Conservation (phyloP, 1,140 invertebrate species). For the Paraescarpia echinospica region DNA sequence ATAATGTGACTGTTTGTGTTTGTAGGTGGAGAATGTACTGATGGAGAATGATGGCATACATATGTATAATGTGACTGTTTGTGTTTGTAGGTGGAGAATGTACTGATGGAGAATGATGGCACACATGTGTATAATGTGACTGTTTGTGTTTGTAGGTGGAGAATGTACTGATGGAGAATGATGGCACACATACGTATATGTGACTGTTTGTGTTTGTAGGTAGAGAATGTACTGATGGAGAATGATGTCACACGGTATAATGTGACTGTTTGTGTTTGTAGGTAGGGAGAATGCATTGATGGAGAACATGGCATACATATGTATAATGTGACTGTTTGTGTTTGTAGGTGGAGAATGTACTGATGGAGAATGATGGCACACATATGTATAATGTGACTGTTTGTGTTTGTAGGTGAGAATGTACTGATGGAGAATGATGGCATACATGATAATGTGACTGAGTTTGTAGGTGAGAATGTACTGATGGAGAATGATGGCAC, state of each 20-base stretch:
- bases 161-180: conserved; percentile 81
- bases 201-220: conserved; percentile 76
- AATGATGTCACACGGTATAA: conserved; percentile 78
- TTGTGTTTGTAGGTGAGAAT: conserved; percentile 79
- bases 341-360: conserved; percentile 82
- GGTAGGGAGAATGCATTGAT: conserved; percentile 89
- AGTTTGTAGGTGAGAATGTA: conserved; percentile 82
- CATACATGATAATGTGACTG: conserved; percentile 81
- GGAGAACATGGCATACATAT: conserved; percentile 75
- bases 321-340: conserved; percentile 82
- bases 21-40: conserved; percentile 86
- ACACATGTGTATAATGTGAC: conserved; percentile 83
- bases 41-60: conserved; percentile 73
- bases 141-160: conserved; percentile 78
- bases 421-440: conserved; percentile 78
- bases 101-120: conserved; percentile 76
- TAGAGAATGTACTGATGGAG: conserved; percentile 84
- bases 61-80: conserved; percentile 88
- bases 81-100: conserved; percentile 78
- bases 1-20: conserved; percentile 78
- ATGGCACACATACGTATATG: conserved; percentile 81
- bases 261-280: conserved; percentile 77
- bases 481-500: conserved; percentile 74
- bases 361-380: conserved; percentile 74
- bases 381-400: conserved; percentile 87